Evolutionary conservation across 1,140 invertebrate species (phyloP), one percentile per base, ranked within the genome.

Genomic region (Dryas iulia): DNA sequence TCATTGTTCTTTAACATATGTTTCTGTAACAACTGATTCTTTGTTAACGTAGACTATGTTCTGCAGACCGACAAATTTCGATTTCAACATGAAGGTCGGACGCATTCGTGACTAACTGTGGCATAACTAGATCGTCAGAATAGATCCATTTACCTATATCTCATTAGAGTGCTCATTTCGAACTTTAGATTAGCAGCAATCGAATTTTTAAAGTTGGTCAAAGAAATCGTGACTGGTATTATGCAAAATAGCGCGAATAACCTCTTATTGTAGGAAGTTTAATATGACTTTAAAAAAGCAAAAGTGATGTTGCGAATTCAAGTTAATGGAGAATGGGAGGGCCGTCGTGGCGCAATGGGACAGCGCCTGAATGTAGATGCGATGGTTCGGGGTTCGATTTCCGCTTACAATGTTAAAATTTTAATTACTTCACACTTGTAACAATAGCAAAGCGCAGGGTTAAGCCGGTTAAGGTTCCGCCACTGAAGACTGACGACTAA

Each of bases 71-170:
- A 75, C 63, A 72, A 71, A 71, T 71, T 71, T 83, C 76, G 82
- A 79, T 89, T 89, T 84, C 84, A 78, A 74, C 76, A 84, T 70
- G 78, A 88, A 88, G 87, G 82, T 84, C 78, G 76, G 59, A 74
- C 63, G 62, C 56, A 72, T 76, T 88, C 87, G 84, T 89, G 84
- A 88, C 81, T 74, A 59, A 69, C 63, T 77, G 66, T 79, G 77
- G 77, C 81, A 85, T 83, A 90, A 88, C 81, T 84, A 77, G 86
- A 86, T 83, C 84, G 79, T 72, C 63, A 59, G 72, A 82, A 77
- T 78, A 76, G 56, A 82, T 77, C 79, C 76, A 78, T 84, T 88
- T 82, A 74, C 75, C 78, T 72, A 65, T 79, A 82, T 76, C 78
- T 72, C 74, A 83, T 79, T 82, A 76, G 61, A 67, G 72, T 76